These are phyloP conservation scores for Papilio demoleus DNA, from an alignment of 2,888 invertebrate species.

Conservation along the genomic window DNA sequence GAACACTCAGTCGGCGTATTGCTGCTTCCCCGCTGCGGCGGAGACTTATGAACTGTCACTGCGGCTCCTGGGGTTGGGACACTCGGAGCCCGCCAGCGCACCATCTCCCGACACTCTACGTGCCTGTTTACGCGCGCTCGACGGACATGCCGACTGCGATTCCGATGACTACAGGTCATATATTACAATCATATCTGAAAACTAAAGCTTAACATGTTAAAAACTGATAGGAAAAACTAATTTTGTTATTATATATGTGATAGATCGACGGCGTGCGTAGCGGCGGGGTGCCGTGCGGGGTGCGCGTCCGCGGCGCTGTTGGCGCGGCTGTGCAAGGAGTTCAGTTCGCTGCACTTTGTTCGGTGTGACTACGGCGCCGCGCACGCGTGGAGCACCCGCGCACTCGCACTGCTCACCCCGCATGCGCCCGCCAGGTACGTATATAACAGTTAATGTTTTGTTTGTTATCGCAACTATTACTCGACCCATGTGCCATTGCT, in stretches of 20 bases:
- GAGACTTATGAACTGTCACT: constrained; percentile 85
- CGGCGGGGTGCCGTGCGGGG: constrained; percentile 47
- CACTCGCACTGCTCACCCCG: constrained; percentile 86
- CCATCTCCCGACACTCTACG: constrained; percentile 36
- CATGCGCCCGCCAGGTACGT: constrained; percentile 84
- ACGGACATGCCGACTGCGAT: constrained; percentile 58
- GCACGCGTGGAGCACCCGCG: constrained; percentile 90
- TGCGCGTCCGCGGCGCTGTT: constrained; percentile 61
- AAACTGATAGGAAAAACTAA: neutral
- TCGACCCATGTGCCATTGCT: too few relatives aligned
- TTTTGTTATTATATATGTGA: neutral
- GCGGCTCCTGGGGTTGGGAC: constrained; percentile 64
- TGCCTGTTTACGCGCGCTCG: constrained; percentile 51
- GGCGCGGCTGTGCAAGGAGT: constrained; percentile 92
- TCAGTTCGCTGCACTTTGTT: constrained; percentile 91
- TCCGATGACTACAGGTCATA: constrained; percentile 44
- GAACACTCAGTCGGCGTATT: constrained; percentile 92
- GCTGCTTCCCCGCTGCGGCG: constrained; percentile 90
- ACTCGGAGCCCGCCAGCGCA: constrained; percentile 50
- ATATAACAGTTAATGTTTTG: neutral
- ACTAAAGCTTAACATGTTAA: neutral
- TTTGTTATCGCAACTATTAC: too few relatives aligned
- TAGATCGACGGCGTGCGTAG: constrained; percentile 37
- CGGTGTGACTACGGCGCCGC: constrained; percentile 93
- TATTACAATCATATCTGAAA: neutral